Evolutionary conservation across 2,888 invertebrate species (phyloP), one percentile per base, ranked within the genome.

Genomic region (Lepidocyrtoides sp.): DNA sequence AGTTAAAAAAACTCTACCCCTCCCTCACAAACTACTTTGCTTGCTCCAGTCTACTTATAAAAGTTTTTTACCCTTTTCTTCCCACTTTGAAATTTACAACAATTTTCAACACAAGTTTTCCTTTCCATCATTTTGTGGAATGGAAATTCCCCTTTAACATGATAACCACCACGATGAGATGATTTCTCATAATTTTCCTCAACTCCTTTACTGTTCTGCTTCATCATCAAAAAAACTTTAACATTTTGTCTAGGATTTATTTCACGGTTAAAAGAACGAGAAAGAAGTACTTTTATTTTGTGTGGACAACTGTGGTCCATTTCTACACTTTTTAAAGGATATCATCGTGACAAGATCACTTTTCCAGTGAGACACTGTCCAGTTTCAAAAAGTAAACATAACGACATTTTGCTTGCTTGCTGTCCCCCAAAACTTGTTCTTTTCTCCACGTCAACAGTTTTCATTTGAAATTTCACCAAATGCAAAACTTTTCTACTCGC

Each of bases 151-250:
- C 66, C 12, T 66, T 66, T 32, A 10, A 32, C n/a, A n/a, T n/a
- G n/a, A n/a, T 66, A 14, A 29, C 32, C 66, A 63, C 10, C 17
- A 17, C 20, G n/a, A n/a, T n/a, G n/a, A n/a, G n/a, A n/a, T n/a
- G n/a, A n/a, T n/a, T n/a, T n/a, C n/a, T n/a, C n/a, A n/a, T n/a
- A n/a, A n/a, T 2, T 26, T 60, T 26, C 4, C 26, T 60, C 0
- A 23, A 23, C 23, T 4, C 26, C n/a, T 2, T 32, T 66, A 32
- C 23, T 32, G 29, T 4, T 66, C 32, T 32, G n/a, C n/a, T n/a
- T n/a, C n/a, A n/a, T 66, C 66, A 66, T 66, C 32, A 66, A n/a
- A 66, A 66, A 66, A 66, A 60, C 60, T 60, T 60, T 60, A 60
- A 23, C 60, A 60, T 60, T 60, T 26, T 10, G 1, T 3, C 60